Conservation (phyloP, 1,140 invertebrate genomes). For the Ceratosolen solmsi region DNA sequence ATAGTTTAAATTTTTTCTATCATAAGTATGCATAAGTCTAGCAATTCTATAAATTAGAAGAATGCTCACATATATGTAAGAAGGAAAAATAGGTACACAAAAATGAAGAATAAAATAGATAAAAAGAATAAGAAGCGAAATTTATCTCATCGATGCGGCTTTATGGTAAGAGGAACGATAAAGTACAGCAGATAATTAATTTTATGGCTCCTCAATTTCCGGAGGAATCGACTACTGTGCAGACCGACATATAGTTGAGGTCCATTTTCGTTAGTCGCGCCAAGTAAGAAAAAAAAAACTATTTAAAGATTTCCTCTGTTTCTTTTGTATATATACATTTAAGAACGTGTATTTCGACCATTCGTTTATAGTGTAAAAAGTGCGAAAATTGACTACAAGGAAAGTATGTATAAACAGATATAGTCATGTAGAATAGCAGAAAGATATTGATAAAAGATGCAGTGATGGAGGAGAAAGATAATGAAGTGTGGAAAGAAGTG, state of each 20-base stretch:
- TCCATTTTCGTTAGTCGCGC: slow-evolving; percentile 66
- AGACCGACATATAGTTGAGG: slow-evolving; percentile 45
- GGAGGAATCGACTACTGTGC: slow-evolving; percentile 71
- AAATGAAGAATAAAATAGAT: background rate
- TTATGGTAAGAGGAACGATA: slow-evolving; percentile 61
- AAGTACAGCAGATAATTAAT: slow-evolving; percentile 73
- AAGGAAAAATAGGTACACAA: background rate
- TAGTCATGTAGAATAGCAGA: too few species aligned
- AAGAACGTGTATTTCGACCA: background rate
- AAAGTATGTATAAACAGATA: background rate
- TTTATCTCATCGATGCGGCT: slow-evolving; percentile 57
- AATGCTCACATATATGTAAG: too few species aligned
- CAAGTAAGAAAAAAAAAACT: slow-evolving; percentile 55
- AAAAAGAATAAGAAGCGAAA: slow-evolving; percentile 53
- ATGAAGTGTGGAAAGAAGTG: slow-evolving; percentile 1
- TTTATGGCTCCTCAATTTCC: slow-evolving; percentile 75
- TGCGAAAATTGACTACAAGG: background rate
- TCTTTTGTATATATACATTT: background rate
- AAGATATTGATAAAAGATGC: slow-evolving; percentile 37
- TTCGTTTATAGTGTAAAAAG: background rate
- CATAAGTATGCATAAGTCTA: too few species aligned
- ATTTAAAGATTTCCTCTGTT: slow-evolving; percentile 18
- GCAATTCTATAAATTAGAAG: too few species aligned
- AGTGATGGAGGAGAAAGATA: slow-evolving; percentile 27
- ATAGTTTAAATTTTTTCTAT: too few species aligned